Percentiles rank a stretch among this genome's conserved stretches.
Evolutionary conservation across 2,888 invertebrate species (phyloP).

Genomic region (Mechanitis mazaeus): DNA sequence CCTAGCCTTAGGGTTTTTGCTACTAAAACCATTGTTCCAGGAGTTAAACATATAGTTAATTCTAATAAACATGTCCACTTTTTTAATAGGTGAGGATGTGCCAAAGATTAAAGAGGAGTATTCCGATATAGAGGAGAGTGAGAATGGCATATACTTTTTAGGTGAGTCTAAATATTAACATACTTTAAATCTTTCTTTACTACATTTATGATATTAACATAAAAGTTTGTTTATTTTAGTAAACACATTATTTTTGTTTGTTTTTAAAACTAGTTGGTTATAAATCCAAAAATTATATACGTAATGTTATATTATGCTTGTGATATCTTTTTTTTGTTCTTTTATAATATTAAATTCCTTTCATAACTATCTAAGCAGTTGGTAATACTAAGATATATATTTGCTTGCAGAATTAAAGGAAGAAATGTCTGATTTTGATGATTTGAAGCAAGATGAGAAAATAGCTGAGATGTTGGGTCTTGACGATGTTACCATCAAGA

Average conservation of each 20-base stretch:
- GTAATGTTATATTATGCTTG: no score
- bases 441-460: constrained; percentile 41
- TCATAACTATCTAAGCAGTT: background rate
- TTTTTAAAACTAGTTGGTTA: no score
- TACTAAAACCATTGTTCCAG: no score
- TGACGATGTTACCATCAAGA: constrained; percentile 41
- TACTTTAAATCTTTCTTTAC: background rate
- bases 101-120: constrained; percentile 52
- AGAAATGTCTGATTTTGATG: constrained; percentile 47
- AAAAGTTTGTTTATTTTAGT: no score
- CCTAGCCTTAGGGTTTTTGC: no score
- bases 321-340: background rate
- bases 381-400: background rate
- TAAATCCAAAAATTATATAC: no score
- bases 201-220: background rate
- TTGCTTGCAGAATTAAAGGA: constrained; percentile 50
- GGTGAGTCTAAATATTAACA: constrained; percentile 36
- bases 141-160: constrained; percentile 47
- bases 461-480: constrained; percentile 49
- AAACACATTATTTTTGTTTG: no score
- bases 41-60: no score
- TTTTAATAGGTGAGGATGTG: constrained; percentile 41
- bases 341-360: background rate
- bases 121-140: constrained; percentile 44
- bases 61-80: no score